Evolutionary conservation across 2,888 invertebrate species (phyloP).

Genomic region (Thera obeliscata): DNA sequence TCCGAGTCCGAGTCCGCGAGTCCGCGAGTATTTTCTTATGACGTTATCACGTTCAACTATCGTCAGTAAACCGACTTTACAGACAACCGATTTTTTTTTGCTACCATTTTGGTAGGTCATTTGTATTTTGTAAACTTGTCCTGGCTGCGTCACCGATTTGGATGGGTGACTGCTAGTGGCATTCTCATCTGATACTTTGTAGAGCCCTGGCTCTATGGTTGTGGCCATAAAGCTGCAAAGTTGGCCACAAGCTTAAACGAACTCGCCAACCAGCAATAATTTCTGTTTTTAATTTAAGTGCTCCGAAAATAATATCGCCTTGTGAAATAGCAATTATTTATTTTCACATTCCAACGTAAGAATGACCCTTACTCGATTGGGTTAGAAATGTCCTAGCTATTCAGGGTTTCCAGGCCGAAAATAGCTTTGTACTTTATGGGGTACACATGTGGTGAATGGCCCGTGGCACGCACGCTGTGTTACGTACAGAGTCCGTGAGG

Average conservation of each 20-base stretch:
- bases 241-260: background rate
- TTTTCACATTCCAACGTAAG: constrained; percentile 10
- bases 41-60: no score
- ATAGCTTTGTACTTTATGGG: constrained; percentile 29
- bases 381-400: constrained; percentile 21
- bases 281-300: background rate
- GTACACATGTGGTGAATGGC: constrained; percentile 56
- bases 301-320: constrained; percentile 1
- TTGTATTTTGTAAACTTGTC: no score
- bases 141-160: no score
- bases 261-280: background rate
- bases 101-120: no score
- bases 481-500: constrained; percentile 63
- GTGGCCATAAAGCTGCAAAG: no score
- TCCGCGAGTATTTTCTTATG: no score
- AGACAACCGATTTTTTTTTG: no score
- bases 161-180: no score
- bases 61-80: no score
- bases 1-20: no score
- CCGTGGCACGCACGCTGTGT: constrained; percentile 59
- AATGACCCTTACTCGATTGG: constrained; percentile 24
- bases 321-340: constrained; percentile 8
- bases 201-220: no score
- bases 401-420: constrained; percentile 26
- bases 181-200: no score